Evolutionary conservation across 2,888 invertebrate species (phyloP).

Genomic region (Sinhomidia bicolor): DNA sequence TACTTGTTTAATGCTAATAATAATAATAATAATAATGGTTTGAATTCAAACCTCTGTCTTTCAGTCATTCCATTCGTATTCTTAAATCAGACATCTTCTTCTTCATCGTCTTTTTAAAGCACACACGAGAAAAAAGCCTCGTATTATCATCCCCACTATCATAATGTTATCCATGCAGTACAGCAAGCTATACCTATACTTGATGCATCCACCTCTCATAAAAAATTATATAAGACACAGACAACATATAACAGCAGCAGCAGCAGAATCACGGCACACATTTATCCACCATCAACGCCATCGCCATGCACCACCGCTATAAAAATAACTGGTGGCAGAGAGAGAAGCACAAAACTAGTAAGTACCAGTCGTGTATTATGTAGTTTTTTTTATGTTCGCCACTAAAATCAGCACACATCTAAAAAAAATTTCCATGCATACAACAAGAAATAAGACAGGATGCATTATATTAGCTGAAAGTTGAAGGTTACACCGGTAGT

Average conservation of each 20-base stretch:
- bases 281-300: neutral
- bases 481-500: constrained; percentile 73
- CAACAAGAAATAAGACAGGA: constrained; percentile 50
- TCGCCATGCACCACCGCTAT: neutral
- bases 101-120: constrained; percentile 45
- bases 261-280: constrained; percentile 42
- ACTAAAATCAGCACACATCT: constrained; percentile 29
- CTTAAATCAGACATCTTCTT: constrained; percentile 35
- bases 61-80: constrained; percentile 39
- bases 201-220: constrained; percentile 21
- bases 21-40: constrained; percentile 46
- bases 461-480: constrained; percentile 67
- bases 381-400: neutral
- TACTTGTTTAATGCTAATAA: constrained; percentile 40
- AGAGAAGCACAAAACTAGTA: neutral
- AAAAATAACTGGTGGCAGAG: neutral
- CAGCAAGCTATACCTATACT: constrained; percentile 26
- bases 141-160: constrained; percentile 24
- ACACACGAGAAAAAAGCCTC: constrained; percentile 4
- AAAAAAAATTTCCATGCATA: constrained; percentile 50
- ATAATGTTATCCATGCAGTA: constrained; percentile 48
- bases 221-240: constrained; percentile 39
- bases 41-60: constrained; percentile 25
- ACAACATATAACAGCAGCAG: too few species aligned
- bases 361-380: neutral